Evolutionary conservation across 2,113 vertebrate species (phyloP).

Genomic region (Diadophis punctatus): DNA sequence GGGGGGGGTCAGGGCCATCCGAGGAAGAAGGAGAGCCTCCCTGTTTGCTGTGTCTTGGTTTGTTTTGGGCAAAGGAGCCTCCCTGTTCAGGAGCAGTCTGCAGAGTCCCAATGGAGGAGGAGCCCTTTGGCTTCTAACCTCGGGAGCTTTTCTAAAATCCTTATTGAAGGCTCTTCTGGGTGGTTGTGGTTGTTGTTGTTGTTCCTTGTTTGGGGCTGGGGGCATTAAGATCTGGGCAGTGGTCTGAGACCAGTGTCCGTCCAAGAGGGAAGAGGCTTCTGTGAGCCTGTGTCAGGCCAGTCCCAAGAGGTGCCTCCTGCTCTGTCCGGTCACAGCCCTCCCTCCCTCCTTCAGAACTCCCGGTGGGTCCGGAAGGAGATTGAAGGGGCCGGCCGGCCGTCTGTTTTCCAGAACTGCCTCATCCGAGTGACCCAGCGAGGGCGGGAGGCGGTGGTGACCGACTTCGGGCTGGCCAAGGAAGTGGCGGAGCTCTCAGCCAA

Average conservation of each 20-base stretch:
- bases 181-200: too few relatives aligned
- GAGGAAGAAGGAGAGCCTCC: neutral
- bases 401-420: constrained; percentile 78
- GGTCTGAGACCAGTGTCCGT: too few relatives aligned
- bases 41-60: neutral
- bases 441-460: constrained; percentile 79
- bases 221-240: too few relatives aligned
- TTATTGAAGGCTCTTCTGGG: neutral
- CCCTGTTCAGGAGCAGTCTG: neutral
- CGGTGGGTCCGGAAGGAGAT: neutral
- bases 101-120: neutral
- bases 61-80: neutral
- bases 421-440: constrained; percentile 73
- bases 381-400: neutral
- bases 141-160: neutral
- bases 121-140: neutral
- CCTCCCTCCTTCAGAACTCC: neutral
- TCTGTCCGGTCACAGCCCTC: neutral
- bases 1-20: neutral
- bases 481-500: constrained; percentile 78
- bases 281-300: too few relatives aligned
- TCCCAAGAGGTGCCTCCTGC: neutral
- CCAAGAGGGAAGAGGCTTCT: neutral
- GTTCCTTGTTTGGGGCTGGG: neutral
- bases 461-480: constrained; percentile 84